Conservation (phyloP, 1,140 invertebrate genomes). For the Schlechtendalia chinensis region DNA sequence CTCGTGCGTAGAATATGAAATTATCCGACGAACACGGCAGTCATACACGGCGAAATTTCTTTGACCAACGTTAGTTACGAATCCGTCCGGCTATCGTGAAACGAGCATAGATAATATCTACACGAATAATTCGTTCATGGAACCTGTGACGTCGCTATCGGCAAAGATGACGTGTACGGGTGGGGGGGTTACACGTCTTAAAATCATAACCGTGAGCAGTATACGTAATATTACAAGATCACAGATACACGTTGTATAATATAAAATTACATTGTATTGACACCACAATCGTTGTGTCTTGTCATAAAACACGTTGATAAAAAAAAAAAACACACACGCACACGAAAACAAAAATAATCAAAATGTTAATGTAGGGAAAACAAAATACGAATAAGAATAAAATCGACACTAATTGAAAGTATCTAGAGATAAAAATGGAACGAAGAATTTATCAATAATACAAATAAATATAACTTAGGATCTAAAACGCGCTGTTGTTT, state of each 20-base stretch:
- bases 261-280: conserved; percentile 14
- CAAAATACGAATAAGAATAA: conserved; percentile 29
- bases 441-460: conserved; percentile 39
- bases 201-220: conserved; percentile 20
- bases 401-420: conserved; percentile 24
- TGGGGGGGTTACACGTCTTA: no score
- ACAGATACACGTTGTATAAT: conserved; percentile 22
- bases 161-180: no score
- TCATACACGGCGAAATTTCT: no score
- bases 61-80: no score
- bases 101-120: no score
- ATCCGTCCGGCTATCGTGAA: no score
- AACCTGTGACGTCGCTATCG: no score
- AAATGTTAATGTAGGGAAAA: neutral
- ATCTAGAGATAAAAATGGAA: conserved; percentile 41
- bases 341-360: neutral
- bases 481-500: neutral
- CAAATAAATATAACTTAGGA: conserved; percentile 40
- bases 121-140: no score
- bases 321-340: neutral
- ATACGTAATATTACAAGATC: conserved; percentile 28
- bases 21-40: no score
- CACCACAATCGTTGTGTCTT: conserved; percentile 16
- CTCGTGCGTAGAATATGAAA: no score
- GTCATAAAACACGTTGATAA: conserved; percentile 1